Evolutionary conservation across 2,888 invertebrate species (phyloP), one percentile per base, ranked within the genome.

Genomic region (Thymelicus acteon): DNA sequence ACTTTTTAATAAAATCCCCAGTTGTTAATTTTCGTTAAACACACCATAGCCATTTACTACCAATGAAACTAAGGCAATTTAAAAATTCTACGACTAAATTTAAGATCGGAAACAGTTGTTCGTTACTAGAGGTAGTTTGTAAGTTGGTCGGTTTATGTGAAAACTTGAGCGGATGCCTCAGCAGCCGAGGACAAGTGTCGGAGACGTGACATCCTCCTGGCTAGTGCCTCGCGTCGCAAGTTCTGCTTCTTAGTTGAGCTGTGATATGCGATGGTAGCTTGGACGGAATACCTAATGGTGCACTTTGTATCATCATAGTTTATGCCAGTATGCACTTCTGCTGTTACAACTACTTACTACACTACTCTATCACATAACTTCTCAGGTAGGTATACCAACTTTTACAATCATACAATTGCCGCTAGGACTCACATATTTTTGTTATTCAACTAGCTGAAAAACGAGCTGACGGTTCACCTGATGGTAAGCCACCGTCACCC

Each of bases 101-200:
- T 86, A 84, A 82, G 83, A 82, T 85, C 81, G 83, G 82, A 84
- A 89, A 86, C 80, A 83, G 85, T 86, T 86, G 88, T 89, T 85
- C 84, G 84, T 86, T 87, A 85, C 86, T 84, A 85, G 83, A 83
- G 85, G 80, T 80, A 81, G 79, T 84, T 83, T 85, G 85, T 84
- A 84, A 91, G 87, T 92, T 88, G 84, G 80, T 79, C 84, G 88
- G 87, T 90, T 92, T 91, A 92, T 91, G 91, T 87, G 91, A 86
- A 91, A 92, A 92, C 87, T 92, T 92, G 85, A 76, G 81, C 88
- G 87, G 80, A 85, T 80, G 83, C 82, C 83, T 83, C 80, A 82
- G 82, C 75, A 75, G 76, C 90, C 83, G 83, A 81, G 80, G 87
- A 90, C 89, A 88, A 91, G 90, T 90, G 91, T 83, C 78, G 81